Evolutionary conservation across 1,140 invertebrate genomes (phyloP).

Genomic region (Luehdorfia chinensis): DNA sequence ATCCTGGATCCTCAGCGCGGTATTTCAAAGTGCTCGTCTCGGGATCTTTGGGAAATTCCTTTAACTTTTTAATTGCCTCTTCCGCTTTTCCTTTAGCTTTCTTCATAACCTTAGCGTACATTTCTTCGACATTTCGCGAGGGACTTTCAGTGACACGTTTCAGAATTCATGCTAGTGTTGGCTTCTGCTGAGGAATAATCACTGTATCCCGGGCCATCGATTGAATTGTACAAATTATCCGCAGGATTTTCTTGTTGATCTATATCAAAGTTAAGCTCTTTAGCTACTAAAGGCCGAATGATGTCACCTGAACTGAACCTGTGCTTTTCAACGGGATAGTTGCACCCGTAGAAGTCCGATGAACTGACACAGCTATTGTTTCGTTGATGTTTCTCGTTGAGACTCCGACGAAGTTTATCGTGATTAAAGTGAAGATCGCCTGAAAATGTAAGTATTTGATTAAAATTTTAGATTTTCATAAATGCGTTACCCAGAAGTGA

Average conservation of each 20-base stretch:
- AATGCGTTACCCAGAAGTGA: too few species aligned
- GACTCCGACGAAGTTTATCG: conserved; percentile 70
- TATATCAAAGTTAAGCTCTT: conserved; percentile 67
- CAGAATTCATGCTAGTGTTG: conserved; percentile 47
- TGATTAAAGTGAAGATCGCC: conserved; percentile 71
- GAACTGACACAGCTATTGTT: conserved; percentile 76
- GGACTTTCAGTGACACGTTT: conserved; percentile 81
- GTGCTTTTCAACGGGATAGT: conserved; percentile 75
- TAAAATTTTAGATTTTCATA: too few species aligned
- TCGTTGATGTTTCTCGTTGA: conserved; percentile 75
- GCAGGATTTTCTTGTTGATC: conserved; percentile 43
- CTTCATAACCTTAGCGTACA: conserved; percentile 92
- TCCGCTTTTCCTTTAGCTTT: conserved; percentile 74
- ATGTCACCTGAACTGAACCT: conserved; percentile 71
- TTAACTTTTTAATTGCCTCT: conserved; percentile 37
- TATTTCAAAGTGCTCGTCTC: conserved; percentile 37
- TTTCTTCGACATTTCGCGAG: conserved; percentile 86
- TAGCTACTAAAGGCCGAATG: conserved; percentile 63
- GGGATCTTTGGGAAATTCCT: conserved; percentile 36
- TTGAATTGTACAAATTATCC: conserved; percentile 72
- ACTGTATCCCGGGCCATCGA: conserved; percentile 54
- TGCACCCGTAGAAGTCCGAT: conserved; percentile 75
- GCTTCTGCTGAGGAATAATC: conserved; percentile 61
- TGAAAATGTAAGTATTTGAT: conserved; percentile 24
- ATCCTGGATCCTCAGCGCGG: conserved; percentile 70